phyloP scores from a whole-genome alignment of 2,888 invertebrate species.

The Gnatocerus cornutus region DNA sequence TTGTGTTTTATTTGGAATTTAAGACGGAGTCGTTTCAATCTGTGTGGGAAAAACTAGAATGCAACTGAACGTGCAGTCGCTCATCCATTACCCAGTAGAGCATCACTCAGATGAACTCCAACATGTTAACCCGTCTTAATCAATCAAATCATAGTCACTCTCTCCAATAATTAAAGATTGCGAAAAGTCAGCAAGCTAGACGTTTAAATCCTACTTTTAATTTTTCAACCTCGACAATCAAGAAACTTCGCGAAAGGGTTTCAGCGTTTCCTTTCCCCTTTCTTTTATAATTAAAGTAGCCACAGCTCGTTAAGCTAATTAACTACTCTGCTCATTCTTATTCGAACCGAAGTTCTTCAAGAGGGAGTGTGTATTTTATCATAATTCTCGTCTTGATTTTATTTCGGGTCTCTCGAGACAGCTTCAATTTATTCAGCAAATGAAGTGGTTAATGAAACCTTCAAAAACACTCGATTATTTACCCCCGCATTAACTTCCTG shows the following conservation, averaged over 20 bases:
- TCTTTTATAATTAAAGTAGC: slow-evolving; percentile 58
- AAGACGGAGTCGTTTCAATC: slow-evolving; percentile 13
- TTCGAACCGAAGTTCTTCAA: slow-evolving; percentile 55
- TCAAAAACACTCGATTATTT: slow-evolving; percentile 61
- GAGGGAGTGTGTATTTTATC: slow-evolving; percentile 57
- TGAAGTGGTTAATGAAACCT: slow-evolving; percentile 62
- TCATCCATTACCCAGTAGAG: slow-evolving; percentile 41
- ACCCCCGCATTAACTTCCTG: slow-evolving; percentile 37
- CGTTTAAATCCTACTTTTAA: not conserved
- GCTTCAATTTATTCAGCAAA: slow-evolving; percentile 60
- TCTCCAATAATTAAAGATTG: slow-evolving; percentile 42
- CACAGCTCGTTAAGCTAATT: slow-evolving; percentile 64
- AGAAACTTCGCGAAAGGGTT: slow-evolving; percentile 9
- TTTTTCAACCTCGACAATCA: slow-evolving; percentile 23
- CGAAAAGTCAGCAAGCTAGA: slow-evolving; percentile 2
- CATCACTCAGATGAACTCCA: slow-evolving; percentile 29
- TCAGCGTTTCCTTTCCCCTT: slow-evolving; percentile 23
- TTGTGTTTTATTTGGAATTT: not conserved
- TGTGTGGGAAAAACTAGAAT: slow-evolving; percentile 41
- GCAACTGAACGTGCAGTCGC: slow-evolving; percentile 33
- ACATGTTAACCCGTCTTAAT: slow-evolving; percentile 38
- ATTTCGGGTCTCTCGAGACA: slow-evolving; percentile 56
- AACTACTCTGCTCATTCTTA: slow-evolving; percentile 59
- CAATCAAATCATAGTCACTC: slow-evolving; percentile 43
- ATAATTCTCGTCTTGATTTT: slow-evolving; percentile 57